Percentiles rank a stretch among this genome's conserved stretches.
Evolutionary conservation across 2,797 vertebrate genomes (phyloP).

Genomic region (Propithecus deckenii): DNA sequence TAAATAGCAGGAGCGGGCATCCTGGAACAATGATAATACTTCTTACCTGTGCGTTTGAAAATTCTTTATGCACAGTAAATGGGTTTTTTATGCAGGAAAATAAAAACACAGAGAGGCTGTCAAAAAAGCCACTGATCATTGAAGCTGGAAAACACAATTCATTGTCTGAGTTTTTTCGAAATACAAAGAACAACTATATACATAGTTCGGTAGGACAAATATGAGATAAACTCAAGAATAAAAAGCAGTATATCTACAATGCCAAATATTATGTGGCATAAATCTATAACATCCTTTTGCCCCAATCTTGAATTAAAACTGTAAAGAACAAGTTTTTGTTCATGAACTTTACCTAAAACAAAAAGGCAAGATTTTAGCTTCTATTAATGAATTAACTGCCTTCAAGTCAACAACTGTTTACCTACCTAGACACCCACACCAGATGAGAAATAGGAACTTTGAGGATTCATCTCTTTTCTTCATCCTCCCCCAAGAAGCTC

Average conservation of each 20-base stretch:
- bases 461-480: background rate
- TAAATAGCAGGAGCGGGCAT: constrained; percentile 33
- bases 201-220: background rate
- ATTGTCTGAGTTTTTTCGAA: constrained; percentile 45
- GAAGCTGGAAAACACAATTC: constrained; percentile 38
- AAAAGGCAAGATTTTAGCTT: background rate
- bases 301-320: background rate
- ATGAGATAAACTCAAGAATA: background rate
- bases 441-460: background rate
- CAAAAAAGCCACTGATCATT: constrained; percentile 49
- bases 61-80: constrained; percentile 37
- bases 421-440: background rate
- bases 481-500: background rate
- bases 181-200: constrained; percentile 22
- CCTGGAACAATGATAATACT: constrained; percentile 18
- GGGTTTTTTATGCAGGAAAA: constrained; percentile 33
- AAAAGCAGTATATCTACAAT: background rate
- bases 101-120: constrained; percentile 4
- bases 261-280: background rate
- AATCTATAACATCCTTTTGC: background rate
- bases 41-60: constrained; percentile 32
- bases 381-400: constrained; percentile 26
- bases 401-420: constrained; percentile 13
- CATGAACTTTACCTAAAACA: background rate
- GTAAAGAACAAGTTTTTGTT: background rate